Evolutionary conservation across 2,888 invertebrate species (phyloP).

Genomic region (Euzetes globulus): DNA sequence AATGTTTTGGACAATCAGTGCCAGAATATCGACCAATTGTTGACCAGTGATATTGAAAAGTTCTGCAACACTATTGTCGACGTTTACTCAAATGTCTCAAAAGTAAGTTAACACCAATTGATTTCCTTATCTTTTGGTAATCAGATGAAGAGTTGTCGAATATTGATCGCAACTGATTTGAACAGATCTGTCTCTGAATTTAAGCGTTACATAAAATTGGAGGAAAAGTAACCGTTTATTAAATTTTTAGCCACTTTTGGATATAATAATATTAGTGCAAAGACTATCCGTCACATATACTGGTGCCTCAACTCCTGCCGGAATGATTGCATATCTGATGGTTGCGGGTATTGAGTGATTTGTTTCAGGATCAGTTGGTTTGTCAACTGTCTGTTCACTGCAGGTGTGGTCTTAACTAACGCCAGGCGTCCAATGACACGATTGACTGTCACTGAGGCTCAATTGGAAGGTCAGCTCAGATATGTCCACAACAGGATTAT

Average conservation of each 20-base stretch:
- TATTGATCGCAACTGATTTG: too few species aligned
- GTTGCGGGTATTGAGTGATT: constrained; percentile 60
- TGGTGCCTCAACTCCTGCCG: constrained; percentile 70
- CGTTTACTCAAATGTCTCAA: constrained; percentile 90
- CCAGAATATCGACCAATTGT: constrained; percentile 87
- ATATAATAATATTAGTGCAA: constrained; percentile 88
- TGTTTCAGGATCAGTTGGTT: not conserved
- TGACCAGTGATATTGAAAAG: constrained; percentile 93
- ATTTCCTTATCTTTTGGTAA: too few species aligned
- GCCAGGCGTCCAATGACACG: constrained; percentile 77
- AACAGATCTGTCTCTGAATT: too few species aligned
- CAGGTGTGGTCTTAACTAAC: constrained; percentile 61
- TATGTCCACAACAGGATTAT: constrained; percentile 93
- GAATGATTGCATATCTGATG: constrained; percentile 78
- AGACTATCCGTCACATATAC: constrained; percentile 77
- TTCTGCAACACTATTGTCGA: constrained; percentile 93
- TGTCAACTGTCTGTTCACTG: constrained; percentile 44
- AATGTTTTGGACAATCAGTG: constrained; percentile 89
- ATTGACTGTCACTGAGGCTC: constrained; percentile 88
- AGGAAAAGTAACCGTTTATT: constrained; percentile 8
- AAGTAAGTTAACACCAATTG: constrained; percentile 49
- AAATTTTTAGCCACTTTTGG: constrained; percentile 65
- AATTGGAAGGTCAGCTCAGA: constrained; percentile 95
- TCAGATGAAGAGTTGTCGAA: too few species aligned
- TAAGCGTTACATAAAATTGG: too few species aligned